A percentile compares a stretch with the other conserved stretches of the same genome.
Evolutionary conservation across 1,140 invertebrate genomes (phyloP).

Genomic region (Dinothrombium tinctorium): DNA sequence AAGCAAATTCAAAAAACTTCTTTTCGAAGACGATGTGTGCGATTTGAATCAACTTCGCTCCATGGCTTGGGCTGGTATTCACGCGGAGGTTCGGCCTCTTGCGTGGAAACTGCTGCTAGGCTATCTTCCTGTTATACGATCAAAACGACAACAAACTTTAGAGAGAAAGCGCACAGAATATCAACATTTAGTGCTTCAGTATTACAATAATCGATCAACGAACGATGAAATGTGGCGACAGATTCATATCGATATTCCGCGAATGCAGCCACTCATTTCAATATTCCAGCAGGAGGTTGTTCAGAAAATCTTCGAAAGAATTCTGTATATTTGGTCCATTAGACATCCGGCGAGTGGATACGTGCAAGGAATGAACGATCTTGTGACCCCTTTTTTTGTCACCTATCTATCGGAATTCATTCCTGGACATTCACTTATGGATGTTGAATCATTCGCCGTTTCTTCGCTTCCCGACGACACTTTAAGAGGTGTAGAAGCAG

Average conservation of each 20-base stretch:
- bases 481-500: slow-evolving; percentile 74
- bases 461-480: slow-evolving; percentile 46
- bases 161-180: slow-evolving; percentile 83
- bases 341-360: slow-evolving; percentile 96
- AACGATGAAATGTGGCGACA: slow-evolving; percentile 20
- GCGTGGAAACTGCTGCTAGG: slow-evolving; percentile 56
- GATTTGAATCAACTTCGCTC: slow-evolving; percentile 12
- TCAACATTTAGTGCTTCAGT: slow-evolving; percentile 78
- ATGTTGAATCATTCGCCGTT: slow-evolving; percentile 71
- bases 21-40: slow-evolving; percentile 10
- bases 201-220: slow-evolving; percentile 55
- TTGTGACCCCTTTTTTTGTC: slow-evolving; percentile 96
- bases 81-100: slow-evolving; percentile 46
- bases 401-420: slow-evolving; percentile 91
- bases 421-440: slow-evolving; percentile 31
- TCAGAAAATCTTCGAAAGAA: slow-evolving; percentile 81
- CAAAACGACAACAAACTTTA: slow-evolving; percentile 53
- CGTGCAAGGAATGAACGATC: slow-evolving; percentile 95
- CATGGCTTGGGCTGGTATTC: slow-evolving; percentile 67
- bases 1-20: slow-evolving; percentile 10
- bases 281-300: slow-evolving; percentile 79
- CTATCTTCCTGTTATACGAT: slow-evolving; percentile 70
- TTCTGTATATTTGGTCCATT: slow-evolving; percentile 98
- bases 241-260: slow-evolving; percentile 90
- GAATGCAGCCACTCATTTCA: slow-evolving; percentile 80